These are phyloP conservation scores for Sinotaia quadrata DNA, from an alignment of 2,888 invertebrate species.

Conservation along the genomic window DNA sequence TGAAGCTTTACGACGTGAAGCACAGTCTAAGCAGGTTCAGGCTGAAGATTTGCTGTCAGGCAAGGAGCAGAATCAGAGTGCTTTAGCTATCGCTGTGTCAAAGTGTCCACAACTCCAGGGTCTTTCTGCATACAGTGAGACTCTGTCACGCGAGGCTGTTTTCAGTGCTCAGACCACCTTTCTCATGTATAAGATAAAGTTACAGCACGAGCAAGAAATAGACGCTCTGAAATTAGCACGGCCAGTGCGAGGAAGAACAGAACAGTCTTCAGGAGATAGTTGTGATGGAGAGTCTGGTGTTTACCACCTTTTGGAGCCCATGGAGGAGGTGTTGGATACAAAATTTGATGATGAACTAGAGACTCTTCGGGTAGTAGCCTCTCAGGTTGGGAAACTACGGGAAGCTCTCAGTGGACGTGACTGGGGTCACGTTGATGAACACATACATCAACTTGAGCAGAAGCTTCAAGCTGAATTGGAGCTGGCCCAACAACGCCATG, in stretches of 20 bases:
- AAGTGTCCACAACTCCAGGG: slow-evolving; percentile 38
- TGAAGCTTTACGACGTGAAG: slow-evolving; percentile 34
- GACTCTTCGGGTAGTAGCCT: slow-evolving; percentile 55
- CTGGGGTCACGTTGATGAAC: slow-evolving; percentile 44
- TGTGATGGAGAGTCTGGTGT: slow-evolving; percentile 53
- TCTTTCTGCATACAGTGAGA: slow-evolving; percentile 71
- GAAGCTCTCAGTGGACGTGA: slow-evolving; percentile 21
- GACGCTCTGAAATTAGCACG: slow-evolving; percentile 52
- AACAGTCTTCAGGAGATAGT: slow-evolving; percentile 48
- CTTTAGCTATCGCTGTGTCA: slow-evolving; percentile 24
- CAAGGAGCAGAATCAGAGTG: background rate
- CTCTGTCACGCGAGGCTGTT: slow-evolving; percentile 83
- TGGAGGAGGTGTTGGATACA: slow-evolving; percentile 62
- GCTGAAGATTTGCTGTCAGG: slow-evolving; percentile 8
- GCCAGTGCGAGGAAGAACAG: slow-evolving; percentile 50
- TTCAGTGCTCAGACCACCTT: slow-evolving; percentile 77
- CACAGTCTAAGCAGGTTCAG: slow-evolving; percentile 31
- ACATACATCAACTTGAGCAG: slow-evolving; percentile 53
- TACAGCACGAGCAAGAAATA: slow-evolving; percentile 57
- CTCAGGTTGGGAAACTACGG: slow-evolving; percentile 52
- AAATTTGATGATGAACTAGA: slow-evolving; percentile 63
- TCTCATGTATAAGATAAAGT: slow-evolving; percentile 57
- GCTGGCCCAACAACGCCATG: slow-evolving; percentile 57
- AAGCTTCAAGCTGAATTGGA: slow-evolving; percentile 56
- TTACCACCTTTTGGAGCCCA: slow-evolving; percentile 50